phyloP scores from a whole-genome alignment of 2,888 invertebrate species.

The Tenthredo mesomela region DNA sequence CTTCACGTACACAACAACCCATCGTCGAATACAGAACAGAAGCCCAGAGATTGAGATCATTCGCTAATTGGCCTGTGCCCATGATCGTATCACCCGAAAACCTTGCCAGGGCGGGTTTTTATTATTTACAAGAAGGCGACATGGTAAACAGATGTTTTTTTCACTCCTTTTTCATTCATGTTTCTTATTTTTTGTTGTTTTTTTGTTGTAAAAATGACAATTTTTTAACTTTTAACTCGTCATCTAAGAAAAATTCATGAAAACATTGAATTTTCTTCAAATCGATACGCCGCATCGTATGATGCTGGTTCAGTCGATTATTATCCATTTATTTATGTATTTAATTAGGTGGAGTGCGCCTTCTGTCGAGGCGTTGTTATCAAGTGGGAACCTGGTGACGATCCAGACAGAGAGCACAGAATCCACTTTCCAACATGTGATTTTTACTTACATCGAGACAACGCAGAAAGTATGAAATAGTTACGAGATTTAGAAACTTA shows the following conservation, averaged over 20 bases:
- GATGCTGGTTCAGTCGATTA: neutral
- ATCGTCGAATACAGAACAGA: slow-evolving; percentile 80
- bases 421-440: slow-evolving; percentile 82
- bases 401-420: slow-evolving; percentile 85
- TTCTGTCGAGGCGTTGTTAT: slow-evolving; percentile 87
- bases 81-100: slow-evolving; percentile 84
- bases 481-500: neutral
- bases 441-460: slow-evolving; percentile 71
- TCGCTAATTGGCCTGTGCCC: slow-evolving; percentile 86
- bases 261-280: neutral
- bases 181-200: no score
- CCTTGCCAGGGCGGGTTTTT: slow-evolving; percentile 92
- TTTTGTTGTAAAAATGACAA: no score
- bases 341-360: slow-evolving; percentile 85
- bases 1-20: slow-evolving; percentile 62
- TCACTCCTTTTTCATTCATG: no score
- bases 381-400: slow-evolving; percentile 84
- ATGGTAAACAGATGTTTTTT: slow-evolving; percentile 75
- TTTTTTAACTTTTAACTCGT: no score
- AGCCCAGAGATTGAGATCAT: slow-evolving; percentile 84
- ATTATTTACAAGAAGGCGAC: slow-evolving; percentile 86
- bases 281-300: neutral
- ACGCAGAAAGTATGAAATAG: slow-evolving; percentile 63
- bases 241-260: no score
- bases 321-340: slow-evolving; percentile 39